A percentile compares a stretch with the other conserved stretches of the same genome.
Conservation (phyloP, 2,888 invertebrate genomes). For the Laspeyria flexula region DNA sequence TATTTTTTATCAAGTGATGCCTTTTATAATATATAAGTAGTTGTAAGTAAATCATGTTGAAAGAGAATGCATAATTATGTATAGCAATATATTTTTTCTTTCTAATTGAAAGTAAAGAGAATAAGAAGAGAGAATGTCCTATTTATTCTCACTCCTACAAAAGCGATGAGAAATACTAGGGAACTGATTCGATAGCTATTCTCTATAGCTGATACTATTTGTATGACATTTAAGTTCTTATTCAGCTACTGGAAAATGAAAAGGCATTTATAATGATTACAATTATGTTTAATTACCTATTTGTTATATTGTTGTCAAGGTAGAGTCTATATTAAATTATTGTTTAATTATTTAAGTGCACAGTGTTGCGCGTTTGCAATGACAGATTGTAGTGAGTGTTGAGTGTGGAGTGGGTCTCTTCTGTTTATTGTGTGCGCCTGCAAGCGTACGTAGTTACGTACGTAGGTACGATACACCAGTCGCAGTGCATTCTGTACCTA, state of each 20-base stretch:
- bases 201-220: constrained; percentile 49
- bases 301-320: constrained; percentile 80
- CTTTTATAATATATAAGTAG: constrained; percentile 83
- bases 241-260: constrained; percentile 65
- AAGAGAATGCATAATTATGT: constrained; percentile 72
- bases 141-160: constrained; percentile 64
- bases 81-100: constrained; percentile 69
- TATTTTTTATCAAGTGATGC: constrained; percentile 76
- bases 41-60: constrained; percentile 69
- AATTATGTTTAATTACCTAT: constrained; percentile 70
- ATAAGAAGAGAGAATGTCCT: constrained; percentile 61
- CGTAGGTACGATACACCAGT: constrained; percentile 17
- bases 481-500: constrained; percentile 1
- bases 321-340: constrained; percentile 83
- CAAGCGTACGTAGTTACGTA: too few species aligned
- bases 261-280: constrained; percentile 79
- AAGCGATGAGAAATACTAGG: constrained; percentile 53
- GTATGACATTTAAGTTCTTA: constrained; percentile 63
- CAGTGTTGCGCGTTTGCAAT: constrained; percentile 49
- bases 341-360: constrained; percentile 70
- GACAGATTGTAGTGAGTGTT: constrained; percentile 31
- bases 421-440: constrained; percentile 35
- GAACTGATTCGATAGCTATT: constrained; percentile 52
- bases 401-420: constrained; percentile 36
- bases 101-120: constrained; percentile 63